Evolutionary conservation across 2,888 invertebrate species (phyloP).

Genomic region (Netelia inedita): DNA sequence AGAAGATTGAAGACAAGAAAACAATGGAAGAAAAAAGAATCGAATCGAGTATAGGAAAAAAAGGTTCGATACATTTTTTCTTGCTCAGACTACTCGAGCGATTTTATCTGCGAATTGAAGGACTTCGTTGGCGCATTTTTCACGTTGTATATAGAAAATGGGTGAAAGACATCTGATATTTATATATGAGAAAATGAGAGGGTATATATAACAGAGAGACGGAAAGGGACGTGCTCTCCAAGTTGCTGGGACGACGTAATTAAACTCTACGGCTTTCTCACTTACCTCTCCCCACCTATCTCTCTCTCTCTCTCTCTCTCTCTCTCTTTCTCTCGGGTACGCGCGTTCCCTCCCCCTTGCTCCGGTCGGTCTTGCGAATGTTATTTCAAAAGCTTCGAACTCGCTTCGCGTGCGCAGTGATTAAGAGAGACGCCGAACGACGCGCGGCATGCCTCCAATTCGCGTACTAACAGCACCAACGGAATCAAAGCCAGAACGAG

Average conservation of each 20-base stretch:
- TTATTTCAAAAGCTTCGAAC: conserved; percentile 68
- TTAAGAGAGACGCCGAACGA: conserved; percentile 57
- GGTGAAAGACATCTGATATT: neutral
- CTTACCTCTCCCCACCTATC: neutral
- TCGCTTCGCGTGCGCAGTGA: conserved; percentile 63
- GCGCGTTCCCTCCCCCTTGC: neutral
- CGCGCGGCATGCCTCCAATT: conserved; percentile 42
- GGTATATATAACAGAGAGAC: conserved; percentile 19
- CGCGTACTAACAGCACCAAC: conserved; percentile 5
- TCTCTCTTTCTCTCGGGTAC: neutral
- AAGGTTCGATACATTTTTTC: no score
- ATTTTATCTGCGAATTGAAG: neutral
- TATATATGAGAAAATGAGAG: neutral
- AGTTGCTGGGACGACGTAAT: conserved; percentile 65
- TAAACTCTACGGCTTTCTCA: conserved; percentile 57
- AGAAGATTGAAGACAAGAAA: no score
- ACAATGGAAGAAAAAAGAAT: no score
- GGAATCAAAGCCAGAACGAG: conserved; percentile 34
- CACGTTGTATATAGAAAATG: neutral
- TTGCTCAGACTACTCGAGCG: neutral
- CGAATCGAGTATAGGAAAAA: no score
- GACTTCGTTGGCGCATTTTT: neutral
- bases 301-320: conserved; percentile 22
- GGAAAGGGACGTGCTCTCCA: conserved; percentile 61
- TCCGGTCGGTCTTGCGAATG: conserved; percentile 52